Base-by-base conservation (phyloP, 2,888 invertebrate genomes). In the Drosophila nr. perissopoda region DNA sequence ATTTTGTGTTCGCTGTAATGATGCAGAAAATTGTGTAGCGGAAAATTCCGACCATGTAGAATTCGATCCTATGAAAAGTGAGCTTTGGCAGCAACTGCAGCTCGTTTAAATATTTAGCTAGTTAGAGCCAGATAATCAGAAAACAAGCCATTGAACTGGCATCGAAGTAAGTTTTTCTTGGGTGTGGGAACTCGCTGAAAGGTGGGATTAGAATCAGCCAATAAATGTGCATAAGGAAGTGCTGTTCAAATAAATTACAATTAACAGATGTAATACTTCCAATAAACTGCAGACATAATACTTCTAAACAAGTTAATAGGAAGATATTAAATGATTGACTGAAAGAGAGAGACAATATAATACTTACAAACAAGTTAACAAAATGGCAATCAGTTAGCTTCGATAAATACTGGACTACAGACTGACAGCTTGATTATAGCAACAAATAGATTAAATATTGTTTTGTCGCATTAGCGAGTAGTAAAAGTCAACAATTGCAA, bases 1-100 rank as follows among this genome's bases (percentile, higher is more conserved):
- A 83, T 88, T 88, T 79, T 51, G 61, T 65, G 53, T 70, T 75
- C 53, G 53, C 73, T 58, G 57, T 76, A 82, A 83, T 74, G 78
- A 84, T 54, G 79, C 76, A 70, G 84, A 79, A 84, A 84, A 88
- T 83, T 86, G 83, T 61, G 38, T 63, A 77, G 49, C 81, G 54
- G 78, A 69, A 81, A 77, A 71, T 71, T 58, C 60, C 29, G 21
- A 34, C 29, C 42, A 57, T 49, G 68, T 38, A 63, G 61, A 63
- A 69, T 74, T 68, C 49, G 62, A 51, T 68, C 25, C 49, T 53
- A 27, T 54, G 58, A 31, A 34, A 34, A 38, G 6, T 57, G 59
- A 10, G 18, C 31, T 13, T 8, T 36, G n/a, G 38, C 40, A 21
- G 33, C 27, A 29, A 63, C 29, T 69, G 67, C 62, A 70, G 64